Conservation (phyloP, 2,888 invertebrate species). For the Heliconius hortense region DNA sequence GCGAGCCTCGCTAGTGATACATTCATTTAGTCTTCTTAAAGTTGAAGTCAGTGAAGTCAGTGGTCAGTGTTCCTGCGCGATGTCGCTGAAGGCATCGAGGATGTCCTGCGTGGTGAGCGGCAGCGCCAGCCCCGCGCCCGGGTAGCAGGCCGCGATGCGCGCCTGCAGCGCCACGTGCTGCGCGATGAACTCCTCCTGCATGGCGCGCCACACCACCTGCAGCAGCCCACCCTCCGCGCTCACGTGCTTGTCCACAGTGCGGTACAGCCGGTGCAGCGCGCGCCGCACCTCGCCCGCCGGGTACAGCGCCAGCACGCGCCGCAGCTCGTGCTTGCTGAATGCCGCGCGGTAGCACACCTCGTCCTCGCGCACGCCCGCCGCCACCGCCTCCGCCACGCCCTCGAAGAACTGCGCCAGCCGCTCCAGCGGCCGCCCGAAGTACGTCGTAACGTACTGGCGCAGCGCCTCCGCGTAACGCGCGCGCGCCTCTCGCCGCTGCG, state of each 20-base stretch:
- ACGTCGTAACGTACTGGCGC: slow-evolving; percentile 94
- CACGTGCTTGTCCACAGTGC: slow-evolving; percentile 98
- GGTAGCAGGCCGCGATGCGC: slow-evolving; percentile 96
- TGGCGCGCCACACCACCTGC: slow-evolving; percentile 99
- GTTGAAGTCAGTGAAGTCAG: not conserved
- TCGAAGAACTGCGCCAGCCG: slow-evolving; percentile 94
- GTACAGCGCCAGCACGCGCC: slow-evolving; percentile 96
- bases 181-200: slow-evolving; percentile 99
- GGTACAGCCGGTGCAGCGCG: slow-evolving; percentile 95
- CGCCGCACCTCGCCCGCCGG: slow-evolving; percentile 90
- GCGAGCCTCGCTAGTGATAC: no score
- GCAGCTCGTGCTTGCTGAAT: slow-evolving; percentile 97
- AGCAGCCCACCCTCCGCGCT: slow-evolving; percentile 96
- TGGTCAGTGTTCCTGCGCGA: slow-evolving; percentile 94
- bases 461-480: slow-evolving; percentile 94
- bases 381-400: slow-evolving; percentile 96
- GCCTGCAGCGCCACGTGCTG: slow-evolving; percentile 94
- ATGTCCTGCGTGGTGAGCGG: slow-evolving; percentile 98
- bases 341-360: slow-evolving; percentile 99
- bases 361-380: slow-evolving; percentile 96
- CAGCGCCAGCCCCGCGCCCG: slow-evolving; percentile 95
- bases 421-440: slow-evolving; percentile 90
- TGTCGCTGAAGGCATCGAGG: slow-evolving; percentile 98
- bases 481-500: slow-evolving; percentile 91
- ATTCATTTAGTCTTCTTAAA: no score